Base-by-base conservation (phyloP, 2,888 invertebrate species). In the Caenorhabditis japonica region DNA sequence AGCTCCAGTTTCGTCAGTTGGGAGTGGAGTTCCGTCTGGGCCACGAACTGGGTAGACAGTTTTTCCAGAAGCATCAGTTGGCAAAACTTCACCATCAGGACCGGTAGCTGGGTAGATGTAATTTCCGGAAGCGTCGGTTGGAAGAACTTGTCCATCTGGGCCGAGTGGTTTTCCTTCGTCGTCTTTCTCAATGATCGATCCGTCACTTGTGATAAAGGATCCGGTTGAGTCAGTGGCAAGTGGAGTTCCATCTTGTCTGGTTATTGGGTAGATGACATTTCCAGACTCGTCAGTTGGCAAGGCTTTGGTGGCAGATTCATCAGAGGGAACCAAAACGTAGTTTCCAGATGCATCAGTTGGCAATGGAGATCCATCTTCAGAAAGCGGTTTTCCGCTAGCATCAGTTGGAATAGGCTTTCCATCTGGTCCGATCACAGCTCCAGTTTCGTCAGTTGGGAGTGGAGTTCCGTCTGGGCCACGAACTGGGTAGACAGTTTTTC, bases 141-240 rank as follows among this genome's bases (percentile, higher is more conserved):
- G 58, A 1, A 70, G 39, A 21, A 53, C 53, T 17, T 4, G 60
- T 23, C 80, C 80, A 23, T 79, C 78, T 12, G 77, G 70, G 17
- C 72, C 81, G 13, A 70, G 30, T 36, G 75, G 75, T 36, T 47
- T 71, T 23, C 61, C 71, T n/a, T 71, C 71, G 8, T 66, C 75
- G 44, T 75, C 71, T 10, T 33, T 69, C 15, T 55, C 72, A 21
- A 76, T 60, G n/a, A 75, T 47, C 10, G 59, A 13, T 10, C 82
- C 82, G 15, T 72, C 55, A 17, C 19, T 41, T 7, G 61, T 73
- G 44, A 82, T 23, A 43, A 59, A 79, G 8, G 15, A 36, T 5
- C 80, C 82, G 12, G 64, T 68, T 3, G 70, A 55, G 52, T 83
- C 83, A 10, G 82, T 82, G 3, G 56, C 53, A 3, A 76, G 58